Evolutionary conservation across 2,113 vertebrate species (phyloP), one percentile per base, ranked within the genome.

Genomic region (Isichthys henryi): DNA sequence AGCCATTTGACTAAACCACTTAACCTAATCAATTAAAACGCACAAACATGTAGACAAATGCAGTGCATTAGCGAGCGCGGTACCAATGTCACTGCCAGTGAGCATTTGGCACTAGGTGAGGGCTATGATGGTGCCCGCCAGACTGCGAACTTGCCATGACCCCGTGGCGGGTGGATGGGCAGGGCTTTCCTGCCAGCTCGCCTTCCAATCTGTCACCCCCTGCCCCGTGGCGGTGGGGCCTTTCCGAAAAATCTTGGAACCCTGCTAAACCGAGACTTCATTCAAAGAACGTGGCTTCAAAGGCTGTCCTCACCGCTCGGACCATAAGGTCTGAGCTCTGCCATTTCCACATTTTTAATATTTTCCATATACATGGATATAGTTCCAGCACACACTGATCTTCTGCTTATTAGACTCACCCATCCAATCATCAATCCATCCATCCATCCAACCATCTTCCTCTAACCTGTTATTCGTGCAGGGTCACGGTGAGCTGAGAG

Each of bases 71-170:
- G 4, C 31, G 2, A 39, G 35, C 10, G 1, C 0, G 66, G 35
- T n/a, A 74, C 13, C 15, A 1, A 15, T 77, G 70, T 19, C 11
- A 19, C 70, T 77, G 35, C 31, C 70, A 19, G 35, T 39, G 70
- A 19, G 35, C 17, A 19, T 77, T 77, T 77, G 31, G 70, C 15
- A n/a, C 82, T 23, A 23, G 82, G 17, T 21, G 10, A 50, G 46
- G 49, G 85, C n/a, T 52, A 48, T 52, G 48, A 17, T 92, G 90
- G 90, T 83, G 87, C 90, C 90, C 89, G 92, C 93, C 90, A 91
- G 91, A 92, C 93, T 50, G 70, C 95, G 95, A 96, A 96, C 96
- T 96, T 93, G 91, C 88, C 21, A 17, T 95, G 95, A 96, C 95
- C 95, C 92, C 91, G 66, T 91, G 95, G 94, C 95, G 91, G 95